Conservation (phyloP, 2,113 vertebrate species). For the Pycnonotus jocosus region DNA sequence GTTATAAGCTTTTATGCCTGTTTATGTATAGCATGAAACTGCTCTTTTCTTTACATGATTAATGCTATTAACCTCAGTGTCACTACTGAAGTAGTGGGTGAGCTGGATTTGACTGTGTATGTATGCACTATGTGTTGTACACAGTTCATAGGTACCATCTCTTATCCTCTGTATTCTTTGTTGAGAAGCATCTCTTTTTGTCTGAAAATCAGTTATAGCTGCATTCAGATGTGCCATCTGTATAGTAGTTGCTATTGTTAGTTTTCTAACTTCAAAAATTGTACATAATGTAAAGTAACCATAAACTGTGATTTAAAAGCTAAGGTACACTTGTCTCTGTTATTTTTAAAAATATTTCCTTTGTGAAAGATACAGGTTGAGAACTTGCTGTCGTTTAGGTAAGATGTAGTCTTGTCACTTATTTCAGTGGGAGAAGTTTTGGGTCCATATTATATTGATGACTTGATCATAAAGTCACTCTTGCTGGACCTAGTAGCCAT, state of each 20-base stretch:
- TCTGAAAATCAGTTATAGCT: neutral
- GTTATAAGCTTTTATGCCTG: neutral
- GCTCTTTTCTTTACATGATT: neutral
- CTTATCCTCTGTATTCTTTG: neutral
- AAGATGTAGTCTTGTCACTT: neutral
- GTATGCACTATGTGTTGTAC: accelerated
- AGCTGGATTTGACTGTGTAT: neutral
- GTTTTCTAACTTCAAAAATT: neutral
- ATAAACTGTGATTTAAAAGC: neutral
- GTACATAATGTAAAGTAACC: neutral
- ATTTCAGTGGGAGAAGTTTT: neutral
- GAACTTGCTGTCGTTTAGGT: neutral
- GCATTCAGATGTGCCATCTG: neutral
- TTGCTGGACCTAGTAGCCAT: neutral
- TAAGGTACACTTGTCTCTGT: neutral
- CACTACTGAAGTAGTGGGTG: neutral
- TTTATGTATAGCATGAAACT: neutral
- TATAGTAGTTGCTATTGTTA: neutral
- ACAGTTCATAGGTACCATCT: neutral
- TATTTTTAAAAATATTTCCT: neutral
- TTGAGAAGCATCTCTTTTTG: neutral
- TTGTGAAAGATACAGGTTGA: neutral
- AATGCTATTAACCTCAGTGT: neutral
- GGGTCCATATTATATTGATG: neutral
- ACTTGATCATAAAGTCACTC: neutral